Evolutionary conservation across 2,113 vertebrate genomes (phyloP).

Genomic region (Dinomys branickii): DNA sequence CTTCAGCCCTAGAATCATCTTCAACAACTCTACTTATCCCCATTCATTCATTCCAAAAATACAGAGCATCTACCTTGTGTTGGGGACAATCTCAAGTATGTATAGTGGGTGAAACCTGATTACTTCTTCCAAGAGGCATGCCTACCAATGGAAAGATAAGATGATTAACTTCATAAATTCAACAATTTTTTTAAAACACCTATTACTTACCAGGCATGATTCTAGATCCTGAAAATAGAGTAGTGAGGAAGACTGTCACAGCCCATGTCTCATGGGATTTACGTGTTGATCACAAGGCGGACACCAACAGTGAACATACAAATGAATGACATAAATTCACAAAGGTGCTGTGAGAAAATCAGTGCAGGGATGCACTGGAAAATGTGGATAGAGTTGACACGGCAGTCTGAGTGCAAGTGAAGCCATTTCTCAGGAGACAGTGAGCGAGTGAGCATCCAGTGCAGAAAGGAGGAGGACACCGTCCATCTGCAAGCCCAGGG

Average conservation of each 20-base stretch:
- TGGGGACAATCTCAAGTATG: background rate
- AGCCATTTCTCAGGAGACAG: background rate
- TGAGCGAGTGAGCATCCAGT: background rate
- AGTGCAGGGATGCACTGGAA: background rate
- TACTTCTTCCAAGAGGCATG: background rate
- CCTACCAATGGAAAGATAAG: background rate
- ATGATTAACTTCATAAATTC: background rate
- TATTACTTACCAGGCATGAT: slow-evolving; percentile 18
- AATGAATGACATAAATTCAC: slow-evolving; percentile 26
- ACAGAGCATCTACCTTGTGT: background rate
- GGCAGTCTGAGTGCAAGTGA: background rate
- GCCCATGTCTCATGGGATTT: background rate
- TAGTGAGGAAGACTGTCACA: background rate
- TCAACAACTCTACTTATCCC: background rate
- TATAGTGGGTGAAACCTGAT: background rate
- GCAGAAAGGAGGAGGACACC: background rate
- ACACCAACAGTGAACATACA: background rate
- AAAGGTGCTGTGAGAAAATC: slow-evolving; percentile 1
- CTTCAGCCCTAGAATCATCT: background rate
- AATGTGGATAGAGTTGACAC: background rate
- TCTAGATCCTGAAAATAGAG: slow-evolving; percentile 24
- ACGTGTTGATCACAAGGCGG: background rate
- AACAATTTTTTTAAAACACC: background rate
- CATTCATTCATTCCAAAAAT: background rate
- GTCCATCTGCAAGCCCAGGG: background rate